Evolutionary conservation across 2,113 vertebrate species (phyloP).

Genomic region (Tapirus terrestris): DNA sequence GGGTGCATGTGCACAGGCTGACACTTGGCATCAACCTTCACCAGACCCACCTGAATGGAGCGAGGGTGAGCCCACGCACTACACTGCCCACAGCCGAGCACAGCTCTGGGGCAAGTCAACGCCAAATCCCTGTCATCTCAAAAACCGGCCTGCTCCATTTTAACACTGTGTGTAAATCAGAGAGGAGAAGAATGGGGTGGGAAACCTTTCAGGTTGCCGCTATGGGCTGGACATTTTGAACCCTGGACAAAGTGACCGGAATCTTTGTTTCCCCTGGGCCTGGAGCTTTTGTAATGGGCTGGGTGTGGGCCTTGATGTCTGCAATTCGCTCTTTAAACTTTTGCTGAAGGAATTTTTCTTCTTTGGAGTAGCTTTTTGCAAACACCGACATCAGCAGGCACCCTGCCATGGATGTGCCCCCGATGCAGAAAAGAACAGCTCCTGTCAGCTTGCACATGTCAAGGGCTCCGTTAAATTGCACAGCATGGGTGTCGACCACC

Average conservation of each 20-base stretch:
- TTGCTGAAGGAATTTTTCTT: slow-evolving; percentile 94
- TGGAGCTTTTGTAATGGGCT: slow-evolving; percentile 93
- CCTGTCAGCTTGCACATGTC: slow-evolving; percentile 96
- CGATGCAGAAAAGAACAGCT: slow-evolving; percentile 95
- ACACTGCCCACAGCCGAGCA: slow-evolving; percentile 43
- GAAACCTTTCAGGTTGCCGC: slow-evolving; percentile 90
- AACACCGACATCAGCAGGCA: slow-evolving; percentile 95
- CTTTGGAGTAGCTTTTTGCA: slow-evolving; percentile 94
- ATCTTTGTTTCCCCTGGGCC: slow-evolving; percentile 94
- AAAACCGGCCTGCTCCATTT: slow-evolving; percentile 82
- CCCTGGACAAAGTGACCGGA: slow-evolving; percentile 96
- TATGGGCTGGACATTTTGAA: slow-evolving; percentile 95
- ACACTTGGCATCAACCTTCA: not conserved
- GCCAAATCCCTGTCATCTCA: slow-evolving; percentile 70
- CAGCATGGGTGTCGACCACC: slow-evolving; percentile 91
- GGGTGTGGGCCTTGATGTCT: slow-evolving; percentile 91
- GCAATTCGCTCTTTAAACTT: slow-evolving; percentile 96
- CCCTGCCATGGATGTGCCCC: slow-evolving; percentile 92
- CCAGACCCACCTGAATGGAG: not conserved
- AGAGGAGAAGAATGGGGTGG: not conserved
- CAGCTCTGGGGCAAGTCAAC: not conserved
- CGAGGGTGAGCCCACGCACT: not conserved
- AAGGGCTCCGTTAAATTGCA: slow-evolving; percentile 94
- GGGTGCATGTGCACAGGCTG: not conserved
- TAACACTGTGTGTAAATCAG: slow-evolving; percentile 62